These are phyloP conservation scores for Bradypodion pumilum DNA, from an alignment of 2,797 vertebrate species.

Conservation along the genomic window DNA sequence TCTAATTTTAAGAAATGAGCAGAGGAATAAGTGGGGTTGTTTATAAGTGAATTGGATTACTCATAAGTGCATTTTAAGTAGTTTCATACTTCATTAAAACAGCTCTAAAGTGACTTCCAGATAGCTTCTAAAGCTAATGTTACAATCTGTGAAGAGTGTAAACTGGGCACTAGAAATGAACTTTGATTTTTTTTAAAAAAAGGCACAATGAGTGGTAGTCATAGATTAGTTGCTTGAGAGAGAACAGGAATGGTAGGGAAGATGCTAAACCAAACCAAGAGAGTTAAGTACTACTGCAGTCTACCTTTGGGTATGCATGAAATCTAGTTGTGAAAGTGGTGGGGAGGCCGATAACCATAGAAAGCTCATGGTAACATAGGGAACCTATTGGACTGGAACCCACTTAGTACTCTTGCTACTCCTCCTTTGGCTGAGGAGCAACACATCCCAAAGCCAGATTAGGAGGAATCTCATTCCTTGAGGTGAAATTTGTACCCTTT, in stretches of 20 bases:
- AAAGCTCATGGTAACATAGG: not conserved
- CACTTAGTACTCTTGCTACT: not conserved
- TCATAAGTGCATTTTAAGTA: not conserved
- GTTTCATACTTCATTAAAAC: not conserved
- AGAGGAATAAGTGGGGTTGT: conserved; percentile 43
- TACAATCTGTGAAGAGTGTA: not conserved
- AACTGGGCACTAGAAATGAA: not conserved
- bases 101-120: not conserved
- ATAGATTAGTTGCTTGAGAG: not conserved
- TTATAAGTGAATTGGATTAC: conserved; percentile 48
- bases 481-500: not conserved
- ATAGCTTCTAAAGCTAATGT: not conserved
- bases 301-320: not conserved
- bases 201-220: not conserved
- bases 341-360: not conserved
- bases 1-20: conserved; percentile 51
- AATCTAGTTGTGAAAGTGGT: not conserved
- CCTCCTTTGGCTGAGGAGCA: not conserved
- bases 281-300: not conserved
- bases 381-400: not conserved
- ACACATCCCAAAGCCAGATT: no score
- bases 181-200: not conserved
- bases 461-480: not conserved
- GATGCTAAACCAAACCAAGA: not conserved
- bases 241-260: not conserved